Evolutionary conservation across 2,888 invertebrate genomes (phyloP).

Genomic region (Patella caerulea): DNA sequence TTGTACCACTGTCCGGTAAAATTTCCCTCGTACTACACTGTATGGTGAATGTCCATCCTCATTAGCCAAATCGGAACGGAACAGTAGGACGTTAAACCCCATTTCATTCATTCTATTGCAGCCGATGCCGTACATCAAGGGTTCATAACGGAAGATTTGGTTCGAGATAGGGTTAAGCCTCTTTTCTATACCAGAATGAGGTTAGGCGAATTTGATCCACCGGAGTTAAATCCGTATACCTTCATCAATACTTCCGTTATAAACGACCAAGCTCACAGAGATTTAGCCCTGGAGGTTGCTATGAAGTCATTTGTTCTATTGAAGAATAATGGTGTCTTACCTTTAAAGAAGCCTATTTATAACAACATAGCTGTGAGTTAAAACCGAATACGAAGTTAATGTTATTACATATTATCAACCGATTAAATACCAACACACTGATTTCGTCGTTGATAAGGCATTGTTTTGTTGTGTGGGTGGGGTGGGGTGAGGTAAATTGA

Average conservation of each 20-base stretch:
- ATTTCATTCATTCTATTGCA: neutral
- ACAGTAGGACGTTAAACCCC: no score
- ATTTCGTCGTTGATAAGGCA: no score
- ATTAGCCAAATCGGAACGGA: no score
- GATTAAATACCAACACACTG: no score
- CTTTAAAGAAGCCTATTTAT: conserved; percentile 22
- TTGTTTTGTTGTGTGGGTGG: no score
- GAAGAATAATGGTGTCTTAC: conserved; percentile 46
- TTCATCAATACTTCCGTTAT: conserved; percentile 41
- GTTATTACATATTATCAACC: no score
- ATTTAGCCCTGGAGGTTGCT: conserved; percentile 50
- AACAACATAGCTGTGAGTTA: conserved; percentile 30
- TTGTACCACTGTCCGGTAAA: no score
- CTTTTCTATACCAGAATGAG: conserved; percentile 60
- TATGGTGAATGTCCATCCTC: no score
- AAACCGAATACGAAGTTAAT: neutral
- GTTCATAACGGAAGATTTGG: conserved; percentile 41
- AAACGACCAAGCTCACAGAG: conserved; percentile 43
- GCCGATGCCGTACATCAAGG: conserved; percentile 48
- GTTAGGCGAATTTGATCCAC: conserved; percentile 61
- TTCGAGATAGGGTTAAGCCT: conserved; percentile 49
- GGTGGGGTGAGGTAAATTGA: no score
- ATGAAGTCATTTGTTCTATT: conserved; percentile 57
- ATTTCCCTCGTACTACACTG: no score
- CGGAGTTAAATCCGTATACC: conserved; percentile 59